Evolutionary conservation across 2,797 vertebrate species (phyloP).

Genomic region (Lutjanus campechanus): DNA sequence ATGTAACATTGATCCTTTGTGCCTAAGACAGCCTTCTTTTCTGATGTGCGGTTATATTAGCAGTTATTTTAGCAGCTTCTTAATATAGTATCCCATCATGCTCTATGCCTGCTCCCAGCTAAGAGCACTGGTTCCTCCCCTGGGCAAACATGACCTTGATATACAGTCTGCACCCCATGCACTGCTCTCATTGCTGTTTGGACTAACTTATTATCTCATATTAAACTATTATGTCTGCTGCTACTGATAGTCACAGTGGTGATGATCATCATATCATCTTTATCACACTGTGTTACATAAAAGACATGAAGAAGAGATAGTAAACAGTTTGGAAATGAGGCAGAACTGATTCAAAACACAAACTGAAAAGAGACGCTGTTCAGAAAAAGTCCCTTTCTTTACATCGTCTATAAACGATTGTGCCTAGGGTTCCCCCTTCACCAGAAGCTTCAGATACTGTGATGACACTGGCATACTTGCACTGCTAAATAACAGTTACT

Average conservation of each 20-base stretch:
- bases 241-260: background rate
- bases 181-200: conserved; percentile 59
- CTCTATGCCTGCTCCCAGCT: conserved; percentile 56
- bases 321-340: background rate
- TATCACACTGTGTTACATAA: background rate
- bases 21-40: conserved; percentile 8
- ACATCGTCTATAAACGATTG: background rate
- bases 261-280: background rate
- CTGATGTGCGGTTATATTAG: conserved; percentile 38
- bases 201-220: conserved; percentile 15
- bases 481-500: background rate
- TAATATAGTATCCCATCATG: conserved; percentile 70
- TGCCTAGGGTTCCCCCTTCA: background rate
- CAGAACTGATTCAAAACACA: background rate
- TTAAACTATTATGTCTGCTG: conserved; percentile 1
- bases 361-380: background rate
- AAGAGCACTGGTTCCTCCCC: conserved; percentile 64
- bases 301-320: background rate
- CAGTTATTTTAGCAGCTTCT: conserved; percentile 60
- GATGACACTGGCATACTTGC: background rate
- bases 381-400: background rate
- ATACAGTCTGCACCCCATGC: conserved; percentile 52
- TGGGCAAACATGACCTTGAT: conserved; percentile 76
- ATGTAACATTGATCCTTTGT: conserved; percentile 20
- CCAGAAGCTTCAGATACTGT: background rate